Evolutionary conservation across 2,113 vertebrate genomes (phyloP).

Genomic region (Ageneiosus marmoratus): DNA sequence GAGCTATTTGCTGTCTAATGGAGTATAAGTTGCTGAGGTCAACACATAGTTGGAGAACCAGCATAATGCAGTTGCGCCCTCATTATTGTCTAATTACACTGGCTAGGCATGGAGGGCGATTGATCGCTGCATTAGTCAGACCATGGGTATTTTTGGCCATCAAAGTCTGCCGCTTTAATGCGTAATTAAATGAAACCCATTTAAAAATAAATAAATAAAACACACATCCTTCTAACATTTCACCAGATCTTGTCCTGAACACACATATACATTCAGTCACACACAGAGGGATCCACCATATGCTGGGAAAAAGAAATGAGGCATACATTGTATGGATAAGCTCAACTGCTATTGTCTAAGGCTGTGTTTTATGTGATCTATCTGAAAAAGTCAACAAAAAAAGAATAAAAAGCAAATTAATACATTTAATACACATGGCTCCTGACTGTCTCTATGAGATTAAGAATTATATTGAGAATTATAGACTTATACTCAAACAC

Average conservation of each 20-base stretch:
- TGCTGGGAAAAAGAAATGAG: slow-evolving; percentile 78
- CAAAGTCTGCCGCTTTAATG: slow-evolving; percentile 76
- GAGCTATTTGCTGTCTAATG: slow-evolving; percentile 79
- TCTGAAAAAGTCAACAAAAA: slow-evolving; percentile 88
- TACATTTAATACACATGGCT: slow-evolving; percentile 80
- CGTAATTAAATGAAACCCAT: slow-evolving; percentile 72
- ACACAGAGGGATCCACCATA: slow-evolving; percentile 77
- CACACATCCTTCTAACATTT: slow-evolving; percentile 48
- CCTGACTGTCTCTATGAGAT: slow-evolving; percentile 64
- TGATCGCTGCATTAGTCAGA: slow-evolving; percentile 79
- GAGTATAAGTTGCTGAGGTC: slow-evolving; percentile 79
- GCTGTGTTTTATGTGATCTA: slow-evolving; percentile 95
- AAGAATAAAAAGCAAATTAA: slow-evolving; percentile 81
- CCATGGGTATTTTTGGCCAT: slow-evolving; percentile 76
- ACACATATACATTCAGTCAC: slow-evolving; percentile 45
- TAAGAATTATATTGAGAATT: no score
- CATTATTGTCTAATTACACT: slow-evolving; percentile 81
- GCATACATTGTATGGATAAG: slow-evolving; percentile 87
- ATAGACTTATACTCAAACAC: no score
- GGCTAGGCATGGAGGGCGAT: slow-evolving; percentile 74
- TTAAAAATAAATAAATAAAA: slow-evolving; percentile 48
- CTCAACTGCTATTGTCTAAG: slow-evolving; percentile 90
- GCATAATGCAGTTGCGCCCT: slow-evolving; percentile 69
- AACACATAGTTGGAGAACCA: slow-evolving; percentile 75
- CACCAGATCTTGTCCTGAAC: slow-evolving; percentile 51